Conservation (phyloP, 2,888 invertebrate genomes). For the Dicranocentrus wangi region DNA sequence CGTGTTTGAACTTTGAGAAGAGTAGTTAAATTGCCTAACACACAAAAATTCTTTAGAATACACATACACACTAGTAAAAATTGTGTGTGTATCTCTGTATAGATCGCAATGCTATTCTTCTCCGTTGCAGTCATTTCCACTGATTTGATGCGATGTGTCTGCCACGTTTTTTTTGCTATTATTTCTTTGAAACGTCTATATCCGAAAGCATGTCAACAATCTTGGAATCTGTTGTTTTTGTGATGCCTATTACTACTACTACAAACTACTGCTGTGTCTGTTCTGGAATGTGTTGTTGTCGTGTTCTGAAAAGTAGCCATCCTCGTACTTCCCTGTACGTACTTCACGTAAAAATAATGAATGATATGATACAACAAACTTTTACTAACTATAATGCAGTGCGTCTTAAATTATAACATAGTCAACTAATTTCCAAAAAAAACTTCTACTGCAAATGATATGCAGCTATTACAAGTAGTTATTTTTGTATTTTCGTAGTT, state of each 20-base stretch:
- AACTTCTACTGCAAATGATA: too few relatives aligned
- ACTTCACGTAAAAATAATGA: constrained; percentile 42
- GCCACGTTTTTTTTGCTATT: background rate
- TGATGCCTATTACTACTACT: constrained; percentile 4
- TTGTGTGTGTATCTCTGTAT: too few relatives aligned
- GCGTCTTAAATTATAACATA: too few relatives aligned
- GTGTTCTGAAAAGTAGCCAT: constrained; percentile 14
- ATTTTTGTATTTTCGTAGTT: too few relatives aligned
- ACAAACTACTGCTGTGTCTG: constrained; percentile 13
- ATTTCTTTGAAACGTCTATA: constrained; percentile 1
- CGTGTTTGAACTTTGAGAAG: constrained; percentile 40
- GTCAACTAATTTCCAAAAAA: too few relatives aligned
- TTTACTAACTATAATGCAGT: too few relatives aligned
- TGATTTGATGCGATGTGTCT: background rate
- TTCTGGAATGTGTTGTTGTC: constrained; percentile 22
- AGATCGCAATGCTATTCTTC: too few relatives aligned
- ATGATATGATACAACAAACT: background rate
- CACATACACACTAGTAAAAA: too few relatives aligned
- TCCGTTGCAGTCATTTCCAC: too few relatives aligned
- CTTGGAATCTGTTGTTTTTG: constrained; percentile 12
- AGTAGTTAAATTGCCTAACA: background rate
- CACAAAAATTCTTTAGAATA: background rate
- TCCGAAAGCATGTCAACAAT: constrained; percentile 20
- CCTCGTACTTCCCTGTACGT: constrained; percentile 47
- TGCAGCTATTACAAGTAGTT: too few relatives aligned